Evolutionary conservation across 2,113 vertebrate genomes (phyloP).

Genomic region (Anoura caudifer): DNA sequence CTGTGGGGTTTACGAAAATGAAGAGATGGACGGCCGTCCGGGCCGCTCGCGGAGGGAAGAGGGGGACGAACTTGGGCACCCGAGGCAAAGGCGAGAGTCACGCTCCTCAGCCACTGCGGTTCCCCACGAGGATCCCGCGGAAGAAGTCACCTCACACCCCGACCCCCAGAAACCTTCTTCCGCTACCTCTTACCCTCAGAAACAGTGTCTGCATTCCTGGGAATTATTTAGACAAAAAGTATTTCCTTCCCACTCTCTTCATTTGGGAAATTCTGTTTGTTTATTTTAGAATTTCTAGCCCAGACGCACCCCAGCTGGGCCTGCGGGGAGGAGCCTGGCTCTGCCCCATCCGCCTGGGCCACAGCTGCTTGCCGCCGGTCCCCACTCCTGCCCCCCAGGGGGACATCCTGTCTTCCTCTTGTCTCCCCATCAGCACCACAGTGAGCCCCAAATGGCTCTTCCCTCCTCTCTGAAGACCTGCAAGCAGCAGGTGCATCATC

Average conservation of each 20-base stretch:
- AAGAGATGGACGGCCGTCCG: neutral
- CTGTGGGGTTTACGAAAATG: neutral
- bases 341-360: neutral
- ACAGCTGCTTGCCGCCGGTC: too few relatives aligned
- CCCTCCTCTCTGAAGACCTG: neutral
- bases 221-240: neutral
- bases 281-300: neutral
- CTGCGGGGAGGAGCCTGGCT: neutral
- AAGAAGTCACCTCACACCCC: neutral
- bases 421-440: neutral
- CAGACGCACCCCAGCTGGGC: neutral
- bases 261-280: neutral
- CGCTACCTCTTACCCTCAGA: neutral
- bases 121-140: neutral
- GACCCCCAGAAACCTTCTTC: neutral
- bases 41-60: too few relatives aligned
- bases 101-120: too few relatives aligned
- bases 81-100: too few relatives aligned
- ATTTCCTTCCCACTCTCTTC: neutral
- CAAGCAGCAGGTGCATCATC: neutral
- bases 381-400: neutral
- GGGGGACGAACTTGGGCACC: too few relatives aligned
- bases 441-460: neutral
- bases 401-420: neutral
- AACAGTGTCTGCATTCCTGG: neutral